Percentiles rank a stretch among this genome's conserved stretches.
phyloP scores from a whole-genome alignment of 2,113 vertebrate species.

The Solea solea region DNA sequence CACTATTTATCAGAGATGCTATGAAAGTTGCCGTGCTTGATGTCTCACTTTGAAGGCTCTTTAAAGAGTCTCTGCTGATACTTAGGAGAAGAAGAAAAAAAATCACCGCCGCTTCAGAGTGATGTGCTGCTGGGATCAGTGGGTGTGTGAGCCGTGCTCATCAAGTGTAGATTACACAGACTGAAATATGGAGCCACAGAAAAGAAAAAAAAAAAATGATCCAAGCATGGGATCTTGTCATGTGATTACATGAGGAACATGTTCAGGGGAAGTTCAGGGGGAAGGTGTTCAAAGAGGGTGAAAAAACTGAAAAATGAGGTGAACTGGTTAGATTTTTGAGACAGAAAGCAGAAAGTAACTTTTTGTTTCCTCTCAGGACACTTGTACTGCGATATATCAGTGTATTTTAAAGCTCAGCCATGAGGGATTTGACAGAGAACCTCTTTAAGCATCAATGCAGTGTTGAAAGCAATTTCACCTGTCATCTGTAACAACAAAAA shows the following conservation, averaged over 20 bases:
- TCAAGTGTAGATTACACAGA: not conserved
- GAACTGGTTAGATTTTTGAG: not conserved
- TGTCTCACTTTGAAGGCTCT: constrained; percentile 37
- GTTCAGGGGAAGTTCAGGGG: not conserved
- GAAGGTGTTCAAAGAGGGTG: not conserved
- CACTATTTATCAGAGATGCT: constrained; percentile 23
- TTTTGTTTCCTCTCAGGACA: not conserved
- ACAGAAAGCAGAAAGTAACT: not conserved
- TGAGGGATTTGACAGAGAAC: too few species aligned
- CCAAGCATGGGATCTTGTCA: not conserved
- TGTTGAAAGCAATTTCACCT: too few species aligned
- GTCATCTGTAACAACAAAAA: not conserved
- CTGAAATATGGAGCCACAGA: not conserved
- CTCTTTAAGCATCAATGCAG: too few species aligned
- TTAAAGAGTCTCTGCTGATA: constrained; percentile 6
- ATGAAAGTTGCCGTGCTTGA: constrained; percentile 22
- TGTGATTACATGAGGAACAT: not conserved
- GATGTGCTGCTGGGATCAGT: not conserved
- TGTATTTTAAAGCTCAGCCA: too few species aligned
- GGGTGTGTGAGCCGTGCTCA: not conserved
- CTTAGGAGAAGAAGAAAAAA: not conserved
- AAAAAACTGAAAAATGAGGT: not conserved
- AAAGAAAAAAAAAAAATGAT: not conserved
- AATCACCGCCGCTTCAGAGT: constrained; percentile 8
- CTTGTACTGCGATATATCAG: too few species aligned